A percentile compares a stretch with the other conserved stretches of the same genome.
Evolutionary conservation across 2,797 vertebrate genomes (phyloP).

Genomic region (Xerus rutilus): DNA sequence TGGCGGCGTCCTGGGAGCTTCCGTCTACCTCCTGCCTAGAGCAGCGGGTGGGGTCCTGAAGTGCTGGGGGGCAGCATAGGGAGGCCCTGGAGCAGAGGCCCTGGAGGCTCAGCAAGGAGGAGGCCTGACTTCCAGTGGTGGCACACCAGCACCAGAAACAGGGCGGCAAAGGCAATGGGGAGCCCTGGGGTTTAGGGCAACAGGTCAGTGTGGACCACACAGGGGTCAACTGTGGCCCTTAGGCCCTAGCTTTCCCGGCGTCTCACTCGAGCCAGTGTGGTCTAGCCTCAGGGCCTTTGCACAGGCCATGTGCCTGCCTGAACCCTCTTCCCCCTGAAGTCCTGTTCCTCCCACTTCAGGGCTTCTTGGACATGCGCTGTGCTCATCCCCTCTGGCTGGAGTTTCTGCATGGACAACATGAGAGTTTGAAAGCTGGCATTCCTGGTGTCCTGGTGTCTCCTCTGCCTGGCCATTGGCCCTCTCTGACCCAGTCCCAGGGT

Average conservation of each 20-base stretch:
- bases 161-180: not conserved
- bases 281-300: not conserved
- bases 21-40: not conserved
- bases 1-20: not conserved
- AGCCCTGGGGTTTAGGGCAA: not conserved
- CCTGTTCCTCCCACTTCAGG: not conserved
- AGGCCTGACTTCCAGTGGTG: not conserved
- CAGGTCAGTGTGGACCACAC: not conserved
- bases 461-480: not conserved
- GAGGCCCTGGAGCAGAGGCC: not conserved
- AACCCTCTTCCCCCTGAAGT: not conserved
- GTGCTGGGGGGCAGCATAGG: too few relatives aligned
- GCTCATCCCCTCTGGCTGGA: not conserved
- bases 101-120: not conserved
- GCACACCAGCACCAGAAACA: not conserved
- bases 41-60: too few relatives aligned
- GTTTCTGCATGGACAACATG: not conserved
- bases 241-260: not conserved
- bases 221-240: too few relatives aligned
- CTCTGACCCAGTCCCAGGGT: not conserved
- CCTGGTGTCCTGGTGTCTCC: not conserved
- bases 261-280: fast-evolving
- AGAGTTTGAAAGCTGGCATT: fast-evolving
- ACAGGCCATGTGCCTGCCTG: fast-evolving
- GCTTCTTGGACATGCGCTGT: not conserved